Evolutionary conservation across 1,140 invertebrate genomes (phyloP), one percentile per base, ranked within the genome.

Genomic region (Drosophila sp.): DNA sequence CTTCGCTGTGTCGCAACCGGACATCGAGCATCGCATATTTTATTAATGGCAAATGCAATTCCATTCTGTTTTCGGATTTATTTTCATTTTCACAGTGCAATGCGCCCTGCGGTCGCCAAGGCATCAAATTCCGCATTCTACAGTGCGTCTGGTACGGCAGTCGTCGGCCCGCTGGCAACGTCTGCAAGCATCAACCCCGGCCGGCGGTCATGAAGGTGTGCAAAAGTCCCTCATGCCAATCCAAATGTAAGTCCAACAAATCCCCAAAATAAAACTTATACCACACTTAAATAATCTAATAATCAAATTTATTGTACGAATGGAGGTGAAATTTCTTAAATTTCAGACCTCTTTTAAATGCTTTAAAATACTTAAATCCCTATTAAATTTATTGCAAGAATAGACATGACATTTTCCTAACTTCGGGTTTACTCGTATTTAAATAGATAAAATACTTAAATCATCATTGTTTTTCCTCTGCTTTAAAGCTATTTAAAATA

Each of bases 81-180:
- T 21, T 63, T 66, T 34, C 54, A 21, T 21, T 63, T 66, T 34
- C 43, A 16, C 78, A 97, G 97, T 98, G 97, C 90, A 94, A 95
- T 73, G 96, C 96, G 45, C 92, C 94, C 4, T 98, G 97, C 89
- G 94, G 94, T 18, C 78, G 86, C 0, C 92, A 93, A 34, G 97
- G 97, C 1, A 94, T 96, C 45, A 96, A 97, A 92, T 97, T 97
- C 82, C 94, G 97, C 76, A 95, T 96, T 76, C 92, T 98, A 36
- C 95, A 97, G 80, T 98, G 97, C 91, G 96, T 97, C 51, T 98
- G 97, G 97, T 95, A 94, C 78, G 95, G 95, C 38, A 96, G 95
- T 13, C 95, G 96, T 80, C 94, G 95, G 79, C 94, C 96, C 21
- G 96, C 97, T 7, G 96, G 96, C 11, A 96, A 96, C 78, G 96